phyloP scores from a whole-genome alignment of 2,888 invertebrate genomes.

The Lasioglossum marginatum region DNA sequence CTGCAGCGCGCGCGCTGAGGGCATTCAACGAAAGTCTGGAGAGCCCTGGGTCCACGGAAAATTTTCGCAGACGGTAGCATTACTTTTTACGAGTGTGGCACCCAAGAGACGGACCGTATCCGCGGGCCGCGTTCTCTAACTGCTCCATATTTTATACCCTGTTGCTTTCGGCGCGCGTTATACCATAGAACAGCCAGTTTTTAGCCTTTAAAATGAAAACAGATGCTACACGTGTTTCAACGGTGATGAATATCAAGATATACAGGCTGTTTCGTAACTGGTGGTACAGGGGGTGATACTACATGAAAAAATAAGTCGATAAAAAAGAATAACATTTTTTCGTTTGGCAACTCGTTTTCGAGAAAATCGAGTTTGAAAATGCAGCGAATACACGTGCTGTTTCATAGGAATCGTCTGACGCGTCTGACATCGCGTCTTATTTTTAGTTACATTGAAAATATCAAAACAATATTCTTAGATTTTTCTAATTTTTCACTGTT shows the following conservation, averaged over 20 bases:
- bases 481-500: too few relatives aligned
- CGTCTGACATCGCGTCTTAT: too few relatives aligned
- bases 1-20: conserved; percentile 4
- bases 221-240: conserved; percentile 28
- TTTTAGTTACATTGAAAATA: too few relatives aligned
- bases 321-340: too few relatives aligned
- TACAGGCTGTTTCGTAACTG: too few relatives aligned
- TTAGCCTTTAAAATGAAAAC: conserved; percentile 44
- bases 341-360: too few relatives aligned
- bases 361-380: too few relatives aligned
- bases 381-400: too few relatives aligned
- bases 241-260: conserved; percentile 33
- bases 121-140: conserved; percentile 48
- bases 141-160: conserved; percentile 73
- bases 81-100: conserved; percentile 77
- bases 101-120: conserved; percentile 73
- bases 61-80: conserved; percentile 54
- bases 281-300: too few relatives aligned
- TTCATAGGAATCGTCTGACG: too few relatives aligned
- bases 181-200: conserved; percentile 32
- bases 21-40: conserved; percentile 6
- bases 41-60: conserved; percentile 18
- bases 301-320: too few relatives aligned
- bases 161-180: conserved; percentile 64
- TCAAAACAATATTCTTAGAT: too few relatives aligned